Conservation (phyloP, 2,797 vertebrate genomes). For the Alosa sapidissima region DNA sequence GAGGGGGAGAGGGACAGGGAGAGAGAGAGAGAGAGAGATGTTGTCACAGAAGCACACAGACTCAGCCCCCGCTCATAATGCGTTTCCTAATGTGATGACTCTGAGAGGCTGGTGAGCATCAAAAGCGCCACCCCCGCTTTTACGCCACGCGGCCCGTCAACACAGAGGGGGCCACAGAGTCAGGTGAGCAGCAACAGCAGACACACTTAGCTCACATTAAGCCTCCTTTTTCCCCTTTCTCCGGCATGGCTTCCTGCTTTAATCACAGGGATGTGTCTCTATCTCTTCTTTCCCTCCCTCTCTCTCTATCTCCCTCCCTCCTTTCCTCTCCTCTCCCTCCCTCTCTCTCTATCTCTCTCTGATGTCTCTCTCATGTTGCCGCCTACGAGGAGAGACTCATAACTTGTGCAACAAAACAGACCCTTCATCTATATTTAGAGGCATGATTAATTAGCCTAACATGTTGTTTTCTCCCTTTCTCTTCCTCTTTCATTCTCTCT, state of each 20-base stretch:
- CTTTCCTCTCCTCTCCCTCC: neutral
- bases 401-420: slow-evolving; percentile 48
- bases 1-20: neutral
- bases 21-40: neutral
- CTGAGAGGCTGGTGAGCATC: slow-evolving; percentile 1
- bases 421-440: slow-evolving; percentile 60
- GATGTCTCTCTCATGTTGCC: slow-evolving; percentile 41
- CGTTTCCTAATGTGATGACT: neutral
- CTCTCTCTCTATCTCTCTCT: neutral
- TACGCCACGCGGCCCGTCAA: neutral
- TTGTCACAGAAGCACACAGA: neutral
- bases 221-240: neutral
- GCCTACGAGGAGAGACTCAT: slow-evolving; percentile 45
- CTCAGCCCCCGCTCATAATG: neutral
- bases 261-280: neutral
- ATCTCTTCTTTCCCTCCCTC: neutral
- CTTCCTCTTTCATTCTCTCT: slow-evolving; percentile 22
- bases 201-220: neutral
- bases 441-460: slow-evolving; percentile 60
- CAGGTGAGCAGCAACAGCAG: neutral
- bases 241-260: neutral
- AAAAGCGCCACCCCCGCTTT: neutral
- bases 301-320: neutral
- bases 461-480: slow-evolving; percentile 44
- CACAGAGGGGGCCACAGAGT: neutral